Evolutionary conservation across 2,888 invertebrate species (phyloP).

Genomic region (Aporophyla lueneburgensis): DNA sequence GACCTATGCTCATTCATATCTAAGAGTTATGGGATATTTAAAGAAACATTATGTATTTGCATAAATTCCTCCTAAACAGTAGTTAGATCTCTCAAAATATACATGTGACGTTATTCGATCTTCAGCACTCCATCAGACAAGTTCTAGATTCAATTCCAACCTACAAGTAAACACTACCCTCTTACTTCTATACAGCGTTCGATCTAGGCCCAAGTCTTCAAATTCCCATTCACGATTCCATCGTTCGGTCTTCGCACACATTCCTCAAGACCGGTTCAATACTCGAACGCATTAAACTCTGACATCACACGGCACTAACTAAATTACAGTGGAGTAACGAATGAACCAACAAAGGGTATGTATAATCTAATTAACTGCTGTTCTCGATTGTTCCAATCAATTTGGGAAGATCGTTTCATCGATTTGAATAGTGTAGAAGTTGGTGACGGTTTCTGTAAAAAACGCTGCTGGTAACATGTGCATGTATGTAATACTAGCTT

Average conservation of each 20-base stretch:
- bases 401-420: conserved; percentile 68
- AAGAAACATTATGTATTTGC: too few species aligned
- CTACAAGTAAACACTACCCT: conserved; percentile 1
- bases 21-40: too few species aligned
- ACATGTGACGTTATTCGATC: background rate
- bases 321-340: conserved; percentile 73
- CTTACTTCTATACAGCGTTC: background rate
- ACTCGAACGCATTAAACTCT: conserved; percentile 40
- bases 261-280: conserved; percentile 21
- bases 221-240: conserved; percentile 1
- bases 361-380: conserved; percentile 74
- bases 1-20: too few species aligned
- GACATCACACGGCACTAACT: conserved; percentile 64
- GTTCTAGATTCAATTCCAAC: background rate
- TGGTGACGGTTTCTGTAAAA: background rate
- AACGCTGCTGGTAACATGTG: background rate
- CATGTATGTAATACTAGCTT: too few species aligned
- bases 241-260: background rate
- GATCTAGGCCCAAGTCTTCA: background rate
- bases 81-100: background rate
- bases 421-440: conserved; percentile 33
- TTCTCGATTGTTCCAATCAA: conserved; percentile 74
- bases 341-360: conserved; percentile 70
- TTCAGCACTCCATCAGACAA: background rate
- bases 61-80: background rate